Percentiles rank a stretch among this genome's conserved stretches.
phyloP scores from a whole-genome alignment of 2,113 vertebrate species.

The Lepisosteus oculatus region DNA sequence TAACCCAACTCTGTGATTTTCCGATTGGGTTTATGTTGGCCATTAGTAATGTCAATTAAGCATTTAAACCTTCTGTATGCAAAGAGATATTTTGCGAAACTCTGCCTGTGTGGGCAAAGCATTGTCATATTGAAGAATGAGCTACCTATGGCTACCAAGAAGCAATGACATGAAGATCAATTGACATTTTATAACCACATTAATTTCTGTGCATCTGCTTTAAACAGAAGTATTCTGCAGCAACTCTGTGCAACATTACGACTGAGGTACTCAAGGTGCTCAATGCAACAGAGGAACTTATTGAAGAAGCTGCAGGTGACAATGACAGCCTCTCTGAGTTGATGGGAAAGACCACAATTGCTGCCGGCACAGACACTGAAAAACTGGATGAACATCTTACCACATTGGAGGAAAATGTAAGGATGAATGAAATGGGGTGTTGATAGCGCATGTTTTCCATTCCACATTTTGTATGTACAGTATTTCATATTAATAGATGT shows the following conservation, averaged over 20 bases:
- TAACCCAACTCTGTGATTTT: too few species aligned
- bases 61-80: too few species aligned
- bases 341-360: slow-evolving; percentile 61
- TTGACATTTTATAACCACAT: slow-evolving; percentile 1
- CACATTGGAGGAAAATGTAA: slow-evolving; percentile 94
- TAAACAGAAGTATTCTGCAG: slow-evolving; percentile 91
- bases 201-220: slow-evolving; percentile 45
- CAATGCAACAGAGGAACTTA: slow-evolving; percentile 91
- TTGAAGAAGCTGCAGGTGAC: slow-evolving; percentile 76
- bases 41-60: too few species aligned
- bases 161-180: too few species aligned
- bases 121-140: too few species aligned
- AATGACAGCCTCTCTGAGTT: slow-evolving; percentile 56
- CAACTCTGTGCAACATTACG: slow-evolving; percentile 96
- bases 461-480: too few species aligned
- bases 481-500: too few species aligned
- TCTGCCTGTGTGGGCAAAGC: too few species aligned
- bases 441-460: too few species aligned
- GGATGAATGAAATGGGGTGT: slow-evolving; percentile 21
- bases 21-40: too few species aligned
- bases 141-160: too few species aligned
- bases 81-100: too few species aligned
- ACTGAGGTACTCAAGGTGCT: slow-evolving; percentile 94
- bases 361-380: slow-evolving; percentile 66
- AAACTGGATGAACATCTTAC: slow-evolving; percentile 85